Base-by-base conservation (phyloP, 2,113 vertebrate genomes). In the Aplodontia rufa region DNA sequence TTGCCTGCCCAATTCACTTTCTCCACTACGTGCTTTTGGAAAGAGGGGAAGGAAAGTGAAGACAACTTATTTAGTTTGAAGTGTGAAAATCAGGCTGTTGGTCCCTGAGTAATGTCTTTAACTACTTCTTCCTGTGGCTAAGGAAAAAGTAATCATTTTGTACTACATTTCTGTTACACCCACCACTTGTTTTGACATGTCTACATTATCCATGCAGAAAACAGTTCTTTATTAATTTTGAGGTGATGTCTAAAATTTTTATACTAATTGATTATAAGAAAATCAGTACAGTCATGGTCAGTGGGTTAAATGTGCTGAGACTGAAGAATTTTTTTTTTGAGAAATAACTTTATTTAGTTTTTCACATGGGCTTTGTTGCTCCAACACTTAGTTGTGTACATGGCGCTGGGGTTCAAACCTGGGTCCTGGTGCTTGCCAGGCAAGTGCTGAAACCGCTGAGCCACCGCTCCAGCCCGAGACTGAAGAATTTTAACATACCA, bases 101-200 rank as follows among this genome's bases (percentile, higher is more conserved):
- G 62, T 80, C 42, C 30, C 37, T 28, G 3, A 30, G 47, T 40
- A 92, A 0, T 51, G 12, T 12, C 28, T 16, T 79, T 75, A 58
- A 32, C 26, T 72, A 32, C 28, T 64, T 76, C 60, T 71, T 88
- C 26, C 55, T 83, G 4, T 42, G 37, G 12, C 47, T 13, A 5
- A 90, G 24, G 9, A 40, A 93, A 68, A 74, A 68, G 30, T 22
- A 51, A 32, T 30, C 76, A 88, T 69, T 60, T 3, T 40, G 1
- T 7, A 12, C 5, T 66, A 28, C 10, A 30, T 79, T 85, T 93
- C 14, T 78, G 19, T 45, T 75, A 28, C 24, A 60, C 24, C 51
- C 55, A 82, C 8, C 35, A 71, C 74, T 92, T 72, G 91, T 71
- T 96, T 89, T 79, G 37, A 89, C 35, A 69, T 19, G 28, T 74